Conservation (phyloP, 37 sponge, comb jelly and placozoan genomes). For the Beroe forskalii region DNA sequence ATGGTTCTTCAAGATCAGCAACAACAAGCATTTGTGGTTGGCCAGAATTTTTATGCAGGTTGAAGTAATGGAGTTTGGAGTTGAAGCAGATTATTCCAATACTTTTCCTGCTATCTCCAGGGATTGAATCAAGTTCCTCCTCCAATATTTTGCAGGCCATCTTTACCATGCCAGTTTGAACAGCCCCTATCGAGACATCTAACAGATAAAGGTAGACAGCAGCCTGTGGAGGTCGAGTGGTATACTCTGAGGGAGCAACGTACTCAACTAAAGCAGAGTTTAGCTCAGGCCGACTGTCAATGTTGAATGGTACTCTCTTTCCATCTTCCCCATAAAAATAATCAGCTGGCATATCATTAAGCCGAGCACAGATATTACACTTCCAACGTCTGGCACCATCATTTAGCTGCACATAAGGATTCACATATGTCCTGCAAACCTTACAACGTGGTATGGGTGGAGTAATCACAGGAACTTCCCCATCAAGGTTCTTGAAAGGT, state of each 20-base stretch:
- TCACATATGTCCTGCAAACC: constrained; percentile 92
- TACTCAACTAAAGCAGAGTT: constrained; percentile 80
- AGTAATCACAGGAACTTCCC: constrained; percentile 65
- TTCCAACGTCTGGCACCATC: constrained; percentile 83
- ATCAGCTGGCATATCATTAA: constrained; percentile 73
- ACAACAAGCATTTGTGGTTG: constrained; percentile 93
- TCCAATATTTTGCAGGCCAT: constrained; percentile 74
- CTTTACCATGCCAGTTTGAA: constrained; percentile 74
- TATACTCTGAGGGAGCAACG: constrained; percentile 95
- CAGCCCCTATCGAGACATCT: constrained; percentile 82
- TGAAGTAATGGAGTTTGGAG: constrained; percentile 88
- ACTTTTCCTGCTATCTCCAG: constrained; percentile 88
- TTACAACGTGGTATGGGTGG: constrained; percentile 80
- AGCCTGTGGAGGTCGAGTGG: constrained; percentile 90
- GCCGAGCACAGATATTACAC: constrained; percentile 92
- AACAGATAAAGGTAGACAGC: constrained; percentile 84
- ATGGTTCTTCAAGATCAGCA: constrained; percentile 82
- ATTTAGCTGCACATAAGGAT: constrained; percentile 85
- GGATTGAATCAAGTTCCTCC: constrained; percentile 74
- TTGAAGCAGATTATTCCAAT: constrained; percentile 88
- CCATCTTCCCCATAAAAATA: constrained; percentile 62
- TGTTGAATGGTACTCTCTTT: constrained; percentile 25
- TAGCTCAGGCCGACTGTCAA: constrained; percentile 72
- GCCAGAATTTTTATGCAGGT: constrained; percentile 73
- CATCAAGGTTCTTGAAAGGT: constrained; percentile 78